Base-by-base conservation (phyloP, 2,888 invertebrate species). In the Notocelia uddmanniana region DNA sequence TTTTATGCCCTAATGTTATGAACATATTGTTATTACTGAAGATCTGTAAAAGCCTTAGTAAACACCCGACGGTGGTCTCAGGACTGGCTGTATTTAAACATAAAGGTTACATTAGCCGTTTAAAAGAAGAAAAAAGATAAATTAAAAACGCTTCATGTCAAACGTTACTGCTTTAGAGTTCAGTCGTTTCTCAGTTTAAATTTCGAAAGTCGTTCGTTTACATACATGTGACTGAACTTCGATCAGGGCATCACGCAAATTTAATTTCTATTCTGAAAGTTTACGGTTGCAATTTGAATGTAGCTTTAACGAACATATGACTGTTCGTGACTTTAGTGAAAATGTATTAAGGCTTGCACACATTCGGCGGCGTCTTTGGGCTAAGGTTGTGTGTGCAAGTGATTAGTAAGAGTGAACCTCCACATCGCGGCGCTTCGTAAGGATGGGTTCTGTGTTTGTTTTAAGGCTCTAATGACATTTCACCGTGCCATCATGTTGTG, bases 11-110 rank as follows among this genome's bases (percentile, higher is more conserved):
- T 71, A 72, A 68, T 62, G 54, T 72, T 62, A 69, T 62, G 62
- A 72, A 55, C 72, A 68, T 72, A 68, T 68, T 71, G 67, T 72
- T 68, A 72, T 72, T 72, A 68, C 72, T 60, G 66, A 68, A 68
- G 67, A 87, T 85, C 85, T 85, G 82, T 82, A 78, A 80, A 81
- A 80, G 71, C 69, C 69, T 69, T 66, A 81, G 85, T 85, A 92
- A 93, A 92, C 89, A 91, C 79, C 84, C 80, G 84, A 83, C 79
- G 93, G 93, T 93, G 93, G 93, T 92, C 93, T 79, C 77, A 76
- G 77, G 73, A 73, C 76, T 78, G 15, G 15, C 87, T 82, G 84
- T 81, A 81, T 80, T 76, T 77, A 78, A 81, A 78, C 85, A 88
- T 85, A 89, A 90, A 90, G 86, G 89, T 75, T 78, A 84, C 89